Percentiles rank a stretch among this genome's conserved stretches.
Conservation (phyloP, 2,113 vertebrate genomes). For the Phaetusa simplex region DNA sequence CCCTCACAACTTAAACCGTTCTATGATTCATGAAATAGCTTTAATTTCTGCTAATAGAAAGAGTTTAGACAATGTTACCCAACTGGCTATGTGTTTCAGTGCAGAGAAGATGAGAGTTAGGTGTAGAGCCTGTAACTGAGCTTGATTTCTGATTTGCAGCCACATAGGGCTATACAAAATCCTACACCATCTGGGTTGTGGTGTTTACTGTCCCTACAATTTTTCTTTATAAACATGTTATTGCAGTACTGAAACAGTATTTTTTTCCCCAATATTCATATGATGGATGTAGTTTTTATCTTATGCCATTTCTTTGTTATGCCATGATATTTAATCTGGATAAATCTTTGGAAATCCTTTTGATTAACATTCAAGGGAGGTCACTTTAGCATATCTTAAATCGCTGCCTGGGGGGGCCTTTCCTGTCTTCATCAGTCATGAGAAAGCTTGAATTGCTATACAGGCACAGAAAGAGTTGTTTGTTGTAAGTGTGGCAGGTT, state of each 20-base stretch:
- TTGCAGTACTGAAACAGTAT: background rate
- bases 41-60: background rate
- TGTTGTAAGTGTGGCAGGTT: background rate
- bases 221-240: background rate
- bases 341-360: background rate
- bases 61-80: background rate
- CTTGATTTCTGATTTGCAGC: background rate
- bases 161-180: background rate
- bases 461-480: background rate
- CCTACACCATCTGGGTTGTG: background rate
- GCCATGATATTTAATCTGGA: background rate
- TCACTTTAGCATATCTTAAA: background rate
- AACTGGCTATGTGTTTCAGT: background rate
- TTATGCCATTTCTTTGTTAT: background rate
- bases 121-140: background rate
- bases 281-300: background rate
- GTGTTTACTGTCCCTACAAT: background rate
- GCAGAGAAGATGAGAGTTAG: background rate
- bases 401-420: background rate
- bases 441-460: background rate
- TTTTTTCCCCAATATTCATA: background rate
- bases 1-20: background rate
- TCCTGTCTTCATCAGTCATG: background rate
- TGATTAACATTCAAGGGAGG: background rate
- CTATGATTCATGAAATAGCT: background rate